Base-by-base conservation (phyloP, 1,140 invertebrate species). In the Drosophila kohkoa region DNA sequence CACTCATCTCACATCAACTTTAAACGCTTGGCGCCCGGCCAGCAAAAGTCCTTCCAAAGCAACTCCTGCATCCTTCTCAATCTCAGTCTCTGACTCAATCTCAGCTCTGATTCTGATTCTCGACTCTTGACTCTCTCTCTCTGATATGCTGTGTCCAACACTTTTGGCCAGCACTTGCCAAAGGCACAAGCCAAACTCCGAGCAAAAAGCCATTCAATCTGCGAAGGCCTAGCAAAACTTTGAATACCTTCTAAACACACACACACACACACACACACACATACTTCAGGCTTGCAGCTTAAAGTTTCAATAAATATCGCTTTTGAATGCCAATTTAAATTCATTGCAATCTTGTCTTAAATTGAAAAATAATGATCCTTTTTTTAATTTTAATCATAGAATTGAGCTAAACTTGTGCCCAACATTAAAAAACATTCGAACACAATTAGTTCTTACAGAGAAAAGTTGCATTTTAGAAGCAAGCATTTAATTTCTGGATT, bases 151-250 rank as follows among this genome's bases (percentile, higher is more conserved):
- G n/a, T 35, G 35, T 28, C 60, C 69, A 70, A 43, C 35, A 67
- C 70, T 58, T 66, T 51, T 72, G 70, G 60, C 70, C 54, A 59
- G 15, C 64, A 57, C 52, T 66, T 58, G 45, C 28, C 69, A 45
- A 28, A 41, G 30, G 30, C 30, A 32, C 5, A 41, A 10, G 38
- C 11, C 38, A 41, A 41, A 41, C 41, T 43, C 11, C n/a, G 0
- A 43, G 41, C 4, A 30, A 30, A 25, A 73, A 45, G 70, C 64
- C 55, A 60, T 68, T 59, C 64, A 68, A 54, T 16, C 46, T 48
- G 68, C 41, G 59, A 64, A 64, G 46, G 43, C 49, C 49, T 38
- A 28, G 35, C 59, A 51, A 41, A 63, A 32, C 52, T 49, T 4
- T 72, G 69, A 70, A 70, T 46, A 52, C 58, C 11, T n/a, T 59